Base-by-base conservation (phyloP, 2,888 invertebrate species). In the Orthonevra nobilis region DNA sequence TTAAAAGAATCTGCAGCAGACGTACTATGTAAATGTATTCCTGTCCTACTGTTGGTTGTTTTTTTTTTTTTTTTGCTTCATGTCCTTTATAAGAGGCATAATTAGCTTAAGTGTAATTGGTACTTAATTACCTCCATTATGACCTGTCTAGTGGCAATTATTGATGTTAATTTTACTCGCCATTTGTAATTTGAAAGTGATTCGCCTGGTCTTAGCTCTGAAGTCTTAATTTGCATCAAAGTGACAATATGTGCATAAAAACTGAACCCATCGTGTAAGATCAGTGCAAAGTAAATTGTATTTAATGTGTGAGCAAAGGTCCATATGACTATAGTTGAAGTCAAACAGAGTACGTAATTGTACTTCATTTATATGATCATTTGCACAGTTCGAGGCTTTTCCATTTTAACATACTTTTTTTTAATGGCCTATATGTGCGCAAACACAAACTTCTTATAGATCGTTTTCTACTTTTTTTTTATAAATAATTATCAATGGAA, bases 101-200 rank as follows among this genome's bases (percentile, higher is more conserved):
- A 77, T 63, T 58, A 58, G 75, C 63, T 44, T 26, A 23, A 28
- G 15, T 28, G 20, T 86, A 85, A 87, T 87, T 86, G 85, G 81
- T 83, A 84, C 84, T 86, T 87, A 86, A 87, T 87, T 86, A 83
- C 83, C 82, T 83, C 82, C 82, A 85, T 87, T 87, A 86, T 85
- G 84, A 85, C 85, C 85, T 83, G 84, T 81, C 82, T 85, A 83
- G 81, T 83, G 83, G 83, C 86, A 87, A 87, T 87, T 87, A 87
- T 84, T n/a, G 30, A 58, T 46, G 68, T 61, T 74, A 77, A 77
- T 77, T 77, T 56, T 56, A 42, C 38, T 61, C 30, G 38, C 50
- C 36, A 52, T 40, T 50, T 42, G 20, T 54, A 54, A 64, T 26
- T 70, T 42, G 19, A 70, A 70, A 64, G 30, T 42, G 30, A 64